A percentile compares a stretch with the other conserved stretches of the same genome.
These are phyloP conservation scores for Cephalopachus bancanus DNA, from an alignment of 2,797 vertebrate genomes.

Conservation along the genomic window DNA sequence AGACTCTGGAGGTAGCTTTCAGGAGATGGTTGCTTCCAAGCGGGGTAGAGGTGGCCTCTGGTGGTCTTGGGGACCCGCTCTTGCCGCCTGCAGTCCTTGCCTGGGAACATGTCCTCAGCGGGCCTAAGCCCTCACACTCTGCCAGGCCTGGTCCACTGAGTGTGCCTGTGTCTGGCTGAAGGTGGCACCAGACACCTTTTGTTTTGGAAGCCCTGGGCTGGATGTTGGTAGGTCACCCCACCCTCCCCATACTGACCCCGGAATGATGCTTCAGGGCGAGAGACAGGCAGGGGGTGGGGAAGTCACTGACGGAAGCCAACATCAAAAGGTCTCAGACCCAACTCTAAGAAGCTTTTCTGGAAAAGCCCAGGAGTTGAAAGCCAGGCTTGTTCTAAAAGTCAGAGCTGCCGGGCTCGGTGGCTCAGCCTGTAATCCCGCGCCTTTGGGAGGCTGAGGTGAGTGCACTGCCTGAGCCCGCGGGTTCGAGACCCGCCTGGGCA, in stretches of 20 bases:
- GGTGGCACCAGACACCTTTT: constrained; percentile 10
- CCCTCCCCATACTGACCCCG: not conserved
- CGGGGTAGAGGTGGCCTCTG: not conserved
- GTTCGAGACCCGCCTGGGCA: too few relatives aligned
- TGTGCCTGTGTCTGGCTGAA: constrained; percentile 16
- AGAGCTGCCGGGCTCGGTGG: not conserved
- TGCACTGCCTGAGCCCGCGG: too few relatives aligned
- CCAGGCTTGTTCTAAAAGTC: not conserved
- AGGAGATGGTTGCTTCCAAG: not conserved
- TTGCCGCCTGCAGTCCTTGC: not conserved
- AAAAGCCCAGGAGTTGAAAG: constrained; percentile 24
- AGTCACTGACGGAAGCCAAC: not conserved
- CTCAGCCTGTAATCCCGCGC: too few relatives aligned
- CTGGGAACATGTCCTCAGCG: not conserved
- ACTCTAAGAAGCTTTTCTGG: constrained; percentile 40
- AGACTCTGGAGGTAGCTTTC: not conserved
- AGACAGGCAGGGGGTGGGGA: not conserved
- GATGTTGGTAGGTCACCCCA: not conserved
- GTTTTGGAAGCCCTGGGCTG: not conserved
- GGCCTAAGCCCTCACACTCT: not conserved
- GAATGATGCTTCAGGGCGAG: not conserved
- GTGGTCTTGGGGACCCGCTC: not conserved
- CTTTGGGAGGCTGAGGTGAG: too few relatives aligned
- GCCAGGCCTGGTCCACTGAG: not conserved
- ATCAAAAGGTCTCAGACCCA: not conserved